Conservation (phyloP, 2,797 vertebrate genomes). For the Thripadectes ignobilis region DNA sequence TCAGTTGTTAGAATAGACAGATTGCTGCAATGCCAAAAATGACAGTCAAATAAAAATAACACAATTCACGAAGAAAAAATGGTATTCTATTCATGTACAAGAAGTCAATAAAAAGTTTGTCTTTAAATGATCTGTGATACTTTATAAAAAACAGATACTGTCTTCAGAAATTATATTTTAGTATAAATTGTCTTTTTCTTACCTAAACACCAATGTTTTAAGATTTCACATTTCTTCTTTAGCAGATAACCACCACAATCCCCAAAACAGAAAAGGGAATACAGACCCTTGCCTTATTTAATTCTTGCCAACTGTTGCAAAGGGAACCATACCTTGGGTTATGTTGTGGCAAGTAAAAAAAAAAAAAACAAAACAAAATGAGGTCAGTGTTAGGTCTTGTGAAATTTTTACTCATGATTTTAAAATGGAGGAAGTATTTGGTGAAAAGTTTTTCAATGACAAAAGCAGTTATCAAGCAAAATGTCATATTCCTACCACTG, state of each 20-base stretch:
- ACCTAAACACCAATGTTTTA: neutral
- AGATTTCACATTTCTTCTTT: neutral
- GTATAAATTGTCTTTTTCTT: neutral
- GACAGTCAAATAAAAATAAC: neutral
- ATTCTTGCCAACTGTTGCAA: neutral
- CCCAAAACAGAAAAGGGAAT: neutral
- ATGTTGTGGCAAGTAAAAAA: neutral
- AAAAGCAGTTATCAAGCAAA: neutral
- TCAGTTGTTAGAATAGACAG: neutral
- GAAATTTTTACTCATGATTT: neutral
- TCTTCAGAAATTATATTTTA: neutral
- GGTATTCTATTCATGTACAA: neutral
- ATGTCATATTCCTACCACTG: neutral
- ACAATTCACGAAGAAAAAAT: neutral
- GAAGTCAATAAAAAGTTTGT: neutral
- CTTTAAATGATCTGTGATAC: neutral
- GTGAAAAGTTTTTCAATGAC: neutral
- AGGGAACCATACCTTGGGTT: neutral
- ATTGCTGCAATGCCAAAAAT: neutral
- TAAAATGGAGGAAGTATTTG: neutral
- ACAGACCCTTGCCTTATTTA: neutral
- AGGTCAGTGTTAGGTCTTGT: neutral
- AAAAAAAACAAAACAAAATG: fast-evolving
- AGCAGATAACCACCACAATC: neutral
- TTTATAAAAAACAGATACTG: neutral